Evolutionary conservation across 2,113 vertebrate species (phyloP).

Genomic region (Xerus inauris): DNA sequence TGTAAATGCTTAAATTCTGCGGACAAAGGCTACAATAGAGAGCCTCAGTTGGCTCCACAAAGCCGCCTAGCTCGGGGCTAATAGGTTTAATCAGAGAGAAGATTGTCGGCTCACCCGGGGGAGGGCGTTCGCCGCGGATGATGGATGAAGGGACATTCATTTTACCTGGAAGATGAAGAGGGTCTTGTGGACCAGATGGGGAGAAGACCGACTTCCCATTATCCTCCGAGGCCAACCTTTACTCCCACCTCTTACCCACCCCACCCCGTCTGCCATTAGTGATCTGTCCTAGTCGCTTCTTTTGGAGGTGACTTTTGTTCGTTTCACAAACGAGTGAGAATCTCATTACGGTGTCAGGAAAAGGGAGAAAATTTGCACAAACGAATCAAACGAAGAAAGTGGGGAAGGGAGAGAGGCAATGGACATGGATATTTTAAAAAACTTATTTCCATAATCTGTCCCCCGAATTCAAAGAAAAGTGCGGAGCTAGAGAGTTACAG

Average conservation of each 20-base stretch:
- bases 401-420: neutral
- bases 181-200: neutral
- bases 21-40: conserved; percentile 78
- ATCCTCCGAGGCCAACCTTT: neutral
- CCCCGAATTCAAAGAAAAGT: neutral
- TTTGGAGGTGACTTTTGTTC: neutral
- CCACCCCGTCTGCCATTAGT: neutral
- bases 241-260: neutral
- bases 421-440: neutral
- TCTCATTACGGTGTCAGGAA: neutral
- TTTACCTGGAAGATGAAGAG: conserved; percentile 76
- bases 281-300: neutral
- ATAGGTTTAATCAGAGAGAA: conserved; percentile 65
- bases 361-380: neutral
- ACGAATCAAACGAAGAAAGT: neutral
- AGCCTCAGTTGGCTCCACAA: conserved; percentile 72
- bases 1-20: conserved; percentile 55
- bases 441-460: neutral
- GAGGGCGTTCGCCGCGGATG: conserved; percentile 51
- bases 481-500: neutral
- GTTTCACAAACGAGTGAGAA: neutral
- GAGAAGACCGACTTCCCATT: neutral
- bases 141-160: conserved; percentile 76
- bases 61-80: conserved; percentile 72
- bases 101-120: conserved; percentile 39